phyloP scores from a whole-genome alignment of 2,888 invertebrate species.

The Quadriops clusia region DNA sequence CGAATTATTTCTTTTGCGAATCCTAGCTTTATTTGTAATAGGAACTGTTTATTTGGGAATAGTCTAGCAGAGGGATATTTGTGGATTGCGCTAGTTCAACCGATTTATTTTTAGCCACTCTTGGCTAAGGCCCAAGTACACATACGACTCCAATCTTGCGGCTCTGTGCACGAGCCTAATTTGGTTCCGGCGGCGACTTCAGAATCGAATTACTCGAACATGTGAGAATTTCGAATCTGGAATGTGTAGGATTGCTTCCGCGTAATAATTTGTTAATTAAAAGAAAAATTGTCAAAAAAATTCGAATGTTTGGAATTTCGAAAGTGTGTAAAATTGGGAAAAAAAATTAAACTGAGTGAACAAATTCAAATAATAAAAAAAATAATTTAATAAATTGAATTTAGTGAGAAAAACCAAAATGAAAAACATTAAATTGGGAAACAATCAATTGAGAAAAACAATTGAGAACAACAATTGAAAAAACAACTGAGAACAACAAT shows the following conservation, averaged over 20 bases:
- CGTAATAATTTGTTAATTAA: too few species aligned
- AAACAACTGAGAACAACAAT: too few species aligned
- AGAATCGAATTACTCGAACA: conserved; percentile 7
- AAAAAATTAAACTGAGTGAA: too few species aligned
- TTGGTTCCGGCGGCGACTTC: conserved; percentile 15
- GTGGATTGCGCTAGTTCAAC: conserved; percentile 5
- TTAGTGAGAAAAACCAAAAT: too few species aligned
- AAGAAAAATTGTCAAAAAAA: not conserved
- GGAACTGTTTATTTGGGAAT: conserved; percentile 7
- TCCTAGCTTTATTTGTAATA: conserved; percentile 4
- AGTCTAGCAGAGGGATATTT: conserved; percentile 4
- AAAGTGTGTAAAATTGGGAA: not conserved
- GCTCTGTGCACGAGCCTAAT: conserved; percentile 15
- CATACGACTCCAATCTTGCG: conserved; percentile 11
- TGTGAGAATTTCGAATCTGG: conserved; percentile 6
- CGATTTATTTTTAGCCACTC: conserved; percentile 16
- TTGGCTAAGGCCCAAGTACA: conserved; percentile 17
- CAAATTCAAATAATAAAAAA: too few species aligned
- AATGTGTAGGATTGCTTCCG: too few species aligned
- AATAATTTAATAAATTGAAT: too few species aligned
- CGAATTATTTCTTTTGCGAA: conserved; percentile 14
- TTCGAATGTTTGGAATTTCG: conserved; percentile 4
- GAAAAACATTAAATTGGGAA: too few species aligned
- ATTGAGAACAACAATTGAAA: too few species aligned
- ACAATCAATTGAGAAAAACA: too few species aligned